A percentile compares a stretch with the other conserved stretches of the same genome.
phyloP scores from a whole-genome alignment of 2,113 vertebrate species.

The Otolemur garnettii region DNA sequence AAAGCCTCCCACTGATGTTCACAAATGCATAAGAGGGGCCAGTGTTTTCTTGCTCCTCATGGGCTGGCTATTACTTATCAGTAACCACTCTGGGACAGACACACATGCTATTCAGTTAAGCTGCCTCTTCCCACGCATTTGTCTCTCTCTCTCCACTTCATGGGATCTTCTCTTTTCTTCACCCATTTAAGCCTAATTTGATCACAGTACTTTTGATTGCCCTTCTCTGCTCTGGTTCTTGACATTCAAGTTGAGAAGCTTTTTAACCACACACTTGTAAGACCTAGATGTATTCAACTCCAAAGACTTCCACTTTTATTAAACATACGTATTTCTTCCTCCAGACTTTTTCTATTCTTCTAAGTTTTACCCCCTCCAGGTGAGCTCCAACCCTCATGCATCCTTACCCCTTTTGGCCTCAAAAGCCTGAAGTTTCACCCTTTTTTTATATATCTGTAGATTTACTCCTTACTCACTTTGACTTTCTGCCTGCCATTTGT shows the following conservation, averaged over 20 bases:
- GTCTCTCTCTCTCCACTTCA: neutral
- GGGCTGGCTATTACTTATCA: neutral
- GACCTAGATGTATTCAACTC: neutral
- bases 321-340: neutral
- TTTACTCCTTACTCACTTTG: neutral
- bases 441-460: neutral
- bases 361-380: neutral
- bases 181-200: neutral
- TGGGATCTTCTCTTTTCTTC: neutral
- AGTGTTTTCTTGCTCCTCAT: neutral
- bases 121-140: neutral
- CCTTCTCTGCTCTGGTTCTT: neutral
- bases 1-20: neutral
- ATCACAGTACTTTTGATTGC: neutral
- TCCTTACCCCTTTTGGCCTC: neutral
- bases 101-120: neutral
- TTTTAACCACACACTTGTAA: neutral
- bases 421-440: neutral
- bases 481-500: neutral
- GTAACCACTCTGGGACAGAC: neutral
- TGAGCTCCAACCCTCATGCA: neutral
- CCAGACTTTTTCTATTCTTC: neutral
- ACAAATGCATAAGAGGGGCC: accelerated
- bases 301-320: neutral
- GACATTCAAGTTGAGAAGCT: neutral